phyloP scores from a whole-genome alignment of 2,888 invertebrate genomes.

The Neoitamus cyanurus region DNA sequence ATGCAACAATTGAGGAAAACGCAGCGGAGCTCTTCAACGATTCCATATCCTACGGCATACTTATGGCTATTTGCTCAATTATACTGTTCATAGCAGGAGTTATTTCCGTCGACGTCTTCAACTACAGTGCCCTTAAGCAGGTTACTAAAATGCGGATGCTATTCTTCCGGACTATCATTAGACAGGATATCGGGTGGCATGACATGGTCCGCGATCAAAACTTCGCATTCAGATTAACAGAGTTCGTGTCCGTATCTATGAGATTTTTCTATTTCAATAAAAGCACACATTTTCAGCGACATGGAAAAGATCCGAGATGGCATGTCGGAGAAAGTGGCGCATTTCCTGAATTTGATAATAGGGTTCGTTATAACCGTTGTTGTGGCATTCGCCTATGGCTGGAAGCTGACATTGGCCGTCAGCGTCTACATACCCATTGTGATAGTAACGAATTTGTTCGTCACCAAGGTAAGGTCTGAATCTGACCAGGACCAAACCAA shows the following conservation, averaged over 20 bases:
- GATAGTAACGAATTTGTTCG: slow-evolving; percentile 77
- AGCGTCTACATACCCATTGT: slow-evolving; percentile 82
- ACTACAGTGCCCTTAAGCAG: slow-evolving; percentile 74
- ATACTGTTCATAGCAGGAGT: slow-evolving; percentile 74
- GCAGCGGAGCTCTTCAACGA: slow-evolving; percentile 73
- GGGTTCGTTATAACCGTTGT: slow-evolving; percentile 70
- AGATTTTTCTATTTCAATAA: no score
- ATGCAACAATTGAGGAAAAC: slow-evolving; percentile 70
- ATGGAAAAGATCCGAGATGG: slow-evolving; percentile 85
- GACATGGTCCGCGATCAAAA: slow-evolving; percentile 77
- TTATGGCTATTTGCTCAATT: slow-evolving; percentile 70
- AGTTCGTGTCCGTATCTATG: slow-evolving; percentile 73
- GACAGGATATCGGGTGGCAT: slow-evolving; percentile 81
- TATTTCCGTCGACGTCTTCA: slow-evolving; percentile 75
- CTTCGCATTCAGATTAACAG: slow-evolving; percentile 79
- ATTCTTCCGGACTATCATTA: slow-evolving; percentile 73
- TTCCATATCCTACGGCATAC: slow-evolving; percentile 75
- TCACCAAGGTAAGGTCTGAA: slow-evolving; percentile 74
- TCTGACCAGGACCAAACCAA: neutral
- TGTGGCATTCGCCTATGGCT: slow-evolving; percentile 84
- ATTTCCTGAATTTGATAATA: slow-evolving; percentile 72
- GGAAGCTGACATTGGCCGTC: slow-evolving; percentile 86
- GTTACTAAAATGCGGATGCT: slow-evolving; percentile 72
- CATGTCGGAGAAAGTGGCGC: slow-evolving; percentile 85
- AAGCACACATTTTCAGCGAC: slow-evolving; percentile 69